Base-by-base conservation (phyloP, 2,888 invertebrate species). In the Cremastobaeus sp. region DNA sequence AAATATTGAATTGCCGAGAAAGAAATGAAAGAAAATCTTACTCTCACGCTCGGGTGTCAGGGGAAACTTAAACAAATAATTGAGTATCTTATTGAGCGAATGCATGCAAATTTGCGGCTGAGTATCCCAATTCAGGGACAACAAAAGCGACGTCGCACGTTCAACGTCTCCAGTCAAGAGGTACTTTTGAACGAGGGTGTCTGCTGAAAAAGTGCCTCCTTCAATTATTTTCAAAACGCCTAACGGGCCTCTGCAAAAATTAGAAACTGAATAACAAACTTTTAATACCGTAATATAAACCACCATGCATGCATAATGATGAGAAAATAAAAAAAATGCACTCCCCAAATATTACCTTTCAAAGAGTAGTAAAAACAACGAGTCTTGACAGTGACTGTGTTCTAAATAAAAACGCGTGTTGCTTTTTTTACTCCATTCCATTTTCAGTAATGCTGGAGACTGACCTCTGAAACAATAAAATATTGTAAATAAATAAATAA, bases 71-170 rank as follows among this genome's bases (percentile, higher is more conserved):
- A 93, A 89, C 45, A 93, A 89, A 86, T 92, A 90, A 82, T 93
- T 93, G 35, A 92, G 90, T 71, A 95, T 92, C 81, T 91, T 90
- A 80, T 94, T 94, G 66, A 96, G 89, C 0, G 93, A 92, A 69
- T 92, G 91, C 78, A 95, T 92, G 78, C 95, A 94, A 70, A 91
- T 90, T 14, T 92, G 91, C 2, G 95, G 93, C 81, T 94, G 93
- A 0, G 89, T 89, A 78, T 93, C 93, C 96, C 96, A 96, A 86
- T 95, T 94, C 88, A 96, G 90, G 1, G 91, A 90, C 0, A 90
- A 84, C 0, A 92, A 86, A 25, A 95, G 85, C 77, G 91, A 91
- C 8, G 94, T 91, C 2, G 94, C 94, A 79, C 92, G 91, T 78
- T 94, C 93, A 8, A 92, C 88, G 81, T 92, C 91, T 77, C 90